Evolutionary conservation across 1,140 invertebrate species (phyloP), one percentile per base, ranked within the genome.

Genomic region (Magallana gigas): DNA sequence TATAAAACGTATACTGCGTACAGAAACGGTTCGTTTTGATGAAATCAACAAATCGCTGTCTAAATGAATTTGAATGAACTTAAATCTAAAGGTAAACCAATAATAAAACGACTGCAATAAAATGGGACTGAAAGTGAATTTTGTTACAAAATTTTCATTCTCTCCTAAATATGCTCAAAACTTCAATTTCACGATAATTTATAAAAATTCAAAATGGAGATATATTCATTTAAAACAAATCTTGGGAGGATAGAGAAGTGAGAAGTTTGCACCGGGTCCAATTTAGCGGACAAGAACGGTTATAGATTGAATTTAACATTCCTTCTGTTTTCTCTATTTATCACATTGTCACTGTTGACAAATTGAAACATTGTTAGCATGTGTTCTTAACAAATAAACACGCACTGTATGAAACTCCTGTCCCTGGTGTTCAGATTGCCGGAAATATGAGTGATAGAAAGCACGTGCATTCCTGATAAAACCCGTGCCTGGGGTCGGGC

Each of bases 281-380:
- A 76, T 76, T 76, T 76, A 29, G 36, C 36, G 68, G 68, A 76
- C 68, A 76, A 76, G 68, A 29, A 23, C 23, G 36, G 23, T 76
- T 36, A 76, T 29, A 76, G 36, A 76, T 76, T 76, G 68, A 76
- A 29, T 76, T 71, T 76, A 29, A 9, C 68, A 76, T 76, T 76
- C 68, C 36, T 76, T 76, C 14, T 76, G 68, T 76, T 76, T 76
- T 36, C 16, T 29, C 57, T 57, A 88, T 84, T 81, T 62, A 88
- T 68, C 83, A 81, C 29, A 82, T 57, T 88, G 87, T 85, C 87
- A 83, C 56, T 59, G 80, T 85, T 64, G 84, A 88, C 87, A 88
- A 88, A 85, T 85, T 85, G 87, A 88, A 88, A 83, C 87, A 88
- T 88, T 85, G 84, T 88, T 62, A 88, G 85, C 87, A 88, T 88